These are phyloP conservation scores for Gerris lacustris DNA, from an alignment of 2,888 invertebrate species.

Conservation along the genomic window DNA sequence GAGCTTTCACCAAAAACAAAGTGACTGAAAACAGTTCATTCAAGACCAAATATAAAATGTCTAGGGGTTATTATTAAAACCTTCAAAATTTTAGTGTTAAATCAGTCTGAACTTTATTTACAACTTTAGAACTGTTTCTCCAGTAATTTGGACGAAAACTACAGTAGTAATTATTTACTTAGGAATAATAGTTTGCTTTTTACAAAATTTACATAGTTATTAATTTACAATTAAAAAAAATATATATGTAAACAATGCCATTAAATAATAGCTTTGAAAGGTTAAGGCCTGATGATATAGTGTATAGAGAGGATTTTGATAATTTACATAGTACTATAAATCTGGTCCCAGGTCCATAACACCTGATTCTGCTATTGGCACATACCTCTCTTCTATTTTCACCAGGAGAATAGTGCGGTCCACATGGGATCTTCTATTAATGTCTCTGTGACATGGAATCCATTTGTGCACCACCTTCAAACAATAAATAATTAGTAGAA, in stretches of 20 bases:
- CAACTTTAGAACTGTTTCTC: too few relatives aligned
- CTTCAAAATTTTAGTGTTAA: too few relatives aligned
- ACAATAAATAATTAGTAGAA: neutral
- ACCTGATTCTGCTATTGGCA: slow-evolving; percentile 83
- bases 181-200: too few relatives aligned
- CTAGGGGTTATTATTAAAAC: too few relatives aligned
- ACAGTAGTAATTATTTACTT: too few relatives aligned
- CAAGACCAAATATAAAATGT: too few relatives aligned
- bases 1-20: too few relatives aligned
- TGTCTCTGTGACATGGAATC: slow-evolving; percentile 84
- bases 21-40: too few relatives aligned
- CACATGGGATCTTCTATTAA: slow-evolving; percentile 74
- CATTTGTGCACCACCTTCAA: slow-evolving; percentile 77
- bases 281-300: too few relatives aligned
- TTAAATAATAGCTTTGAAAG: neutral
- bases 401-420: slow-evolving; percentile 82
- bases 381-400: slow-evolving; percentile 84
- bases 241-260: neutral
- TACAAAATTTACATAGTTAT: neutral
- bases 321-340: slow-evolving; percentile 26
- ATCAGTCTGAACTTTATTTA: too few relatives aligned
- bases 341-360: slow-evolving; percentile 66
- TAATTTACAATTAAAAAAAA: neutral
- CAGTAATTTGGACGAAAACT: too few relatives aligned
- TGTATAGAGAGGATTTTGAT: too few relatives aligned